phyloP scores from a whole-genome alignment of 2,113 vertebrate genomes.

The Rhea americana region DNA sequence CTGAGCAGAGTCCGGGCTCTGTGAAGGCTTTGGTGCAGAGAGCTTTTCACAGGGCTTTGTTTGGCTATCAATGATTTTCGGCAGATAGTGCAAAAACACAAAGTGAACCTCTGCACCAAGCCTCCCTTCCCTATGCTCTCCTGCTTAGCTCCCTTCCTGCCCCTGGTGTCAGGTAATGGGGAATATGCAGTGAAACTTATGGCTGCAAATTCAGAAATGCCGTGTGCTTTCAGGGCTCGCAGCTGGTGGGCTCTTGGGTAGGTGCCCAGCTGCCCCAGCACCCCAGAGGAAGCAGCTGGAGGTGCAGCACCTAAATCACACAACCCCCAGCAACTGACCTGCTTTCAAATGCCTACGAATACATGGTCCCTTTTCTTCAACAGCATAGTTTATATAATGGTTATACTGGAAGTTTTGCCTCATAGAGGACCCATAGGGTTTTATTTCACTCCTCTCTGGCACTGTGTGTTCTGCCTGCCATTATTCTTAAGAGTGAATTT shows the following conservation, averaged over 20 bases:
- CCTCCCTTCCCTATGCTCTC: not conserved
- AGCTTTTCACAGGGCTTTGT: not conserved
- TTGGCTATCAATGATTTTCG: not conserved
- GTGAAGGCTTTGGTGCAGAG: not conserved
- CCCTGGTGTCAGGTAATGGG: not conserved
- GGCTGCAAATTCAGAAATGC: not conserved
- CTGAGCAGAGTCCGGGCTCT: not conserved
- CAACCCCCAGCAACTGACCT: accelerated
- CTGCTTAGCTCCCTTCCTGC: not conserved
- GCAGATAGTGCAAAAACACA: not conserved
- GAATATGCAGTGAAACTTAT: not conserved
- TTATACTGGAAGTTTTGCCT: not conserved
- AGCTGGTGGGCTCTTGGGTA: not conserved
- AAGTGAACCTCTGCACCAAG: not conserved
- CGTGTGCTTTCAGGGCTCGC: accelerated
- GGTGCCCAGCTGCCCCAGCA: not conserved
- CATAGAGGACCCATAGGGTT: not conserved
- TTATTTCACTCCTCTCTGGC: not conserved
- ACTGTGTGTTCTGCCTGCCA: not conserved
- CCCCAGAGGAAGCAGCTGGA: not conserved
- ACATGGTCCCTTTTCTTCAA: not conserved
- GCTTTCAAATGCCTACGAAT: not conserved
- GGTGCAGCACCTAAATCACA: accelerated
- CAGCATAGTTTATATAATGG: not conserved
- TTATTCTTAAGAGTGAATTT: not conserved